Evolutionary conservation across 2,113 vertebrate genomes (phyloP), one percentile per base, ranked within the genome.

Genomic region (Glaucomys volans): DNA sequence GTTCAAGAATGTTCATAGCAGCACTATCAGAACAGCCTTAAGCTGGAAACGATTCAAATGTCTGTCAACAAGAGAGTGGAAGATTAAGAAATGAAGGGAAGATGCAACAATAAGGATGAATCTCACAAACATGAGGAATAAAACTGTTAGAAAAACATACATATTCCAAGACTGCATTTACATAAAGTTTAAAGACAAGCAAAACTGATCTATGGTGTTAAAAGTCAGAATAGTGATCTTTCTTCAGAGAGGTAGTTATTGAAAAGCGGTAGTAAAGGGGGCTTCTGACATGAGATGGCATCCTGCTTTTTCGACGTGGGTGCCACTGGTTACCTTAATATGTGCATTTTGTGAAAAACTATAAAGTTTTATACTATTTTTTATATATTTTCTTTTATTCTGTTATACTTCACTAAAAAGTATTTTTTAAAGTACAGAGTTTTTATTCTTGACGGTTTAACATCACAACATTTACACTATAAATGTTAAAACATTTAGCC

Each of bases 371-470:
- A 94, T 54, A 84, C 5, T 93, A 59, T 67, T 79, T 90, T 90
- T 82, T 66, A 2, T 13, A 66, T 1, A 71, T 77, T 90, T 89
- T 92, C 40, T 59, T 88, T 92, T 95, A 99, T 99, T 97, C 98
- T 99, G 99, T 98, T 99, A 97, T 97, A 98, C 44, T 98, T 99
- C 18, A 99, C 99, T 14, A 99, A 99, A 99, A 92, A 35, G 83
- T 92, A 71, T 87, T 92, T 80, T 75, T 44, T 82, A 88, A 82
- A 76, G 4, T 69, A 0, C 2, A 90, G 44, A 76, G 59, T 54
- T 96, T 69, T 77, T 84, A 80, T 71, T 91, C 37, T 82, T 85
- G 18, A 11, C 80, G 30, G n/a, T 17, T 42, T 87, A 94, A 37
- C 3, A 97, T 44, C 35, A 87, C 32, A 86, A 16, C 54, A 77